These are phyloP conservation scores for Aviceda subcristata DNA, from an alignment of 2,113 vertebrate genomes.

Conservation along the genomic window DNA sequence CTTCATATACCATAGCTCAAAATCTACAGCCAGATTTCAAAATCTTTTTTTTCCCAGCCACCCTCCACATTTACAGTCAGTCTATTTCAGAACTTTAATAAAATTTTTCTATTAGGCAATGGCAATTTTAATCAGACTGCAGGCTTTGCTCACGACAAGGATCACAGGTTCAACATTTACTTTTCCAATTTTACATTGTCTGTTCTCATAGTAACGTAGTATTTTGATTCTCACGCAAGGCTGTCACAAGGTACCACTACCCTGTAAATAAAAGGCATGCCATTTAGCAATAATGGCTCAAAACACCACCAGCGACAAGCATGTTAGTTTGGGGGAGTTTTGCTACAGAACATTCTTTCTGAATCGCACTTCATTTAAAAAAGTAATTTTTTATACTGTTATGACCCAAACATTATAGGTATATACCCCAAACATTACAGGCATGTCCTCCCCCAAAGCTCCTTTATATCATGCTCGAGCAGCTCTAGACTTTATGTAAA, in stretches of 20 bases:
- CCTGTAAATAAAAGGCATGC: not conserved
- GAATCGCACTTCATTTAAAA: not conserved
- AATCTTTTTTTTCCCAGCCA: not conserved
- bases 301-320: not conserved
- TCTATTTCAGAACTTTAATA: not conserved
- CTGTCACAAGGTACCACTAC: not conserved
- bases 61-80: not conserved
- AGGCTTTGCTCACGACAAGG: not conserved
- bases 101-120: not conserved
- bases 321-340: not conserved
- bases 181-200: not conserved
- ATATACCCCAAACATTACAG: not conserved
- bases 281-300: not conserved
- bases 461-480: not conserved
- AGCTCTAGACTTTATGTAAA: not conserved
- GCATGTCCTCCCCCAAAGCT: not conserved
- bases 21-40: not conserved
- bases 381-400: not conserved
- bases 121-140: not conserved
- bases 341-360: not conserved
- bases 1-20: not conserved
- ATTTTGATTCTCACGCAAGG: not conserved
- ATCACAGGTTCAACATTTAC: not conserved
- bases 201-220: not conserved
- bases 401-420: not conserved